Conservation (phyloP, 35 echinoderm and acorn worm genomes). For the Apostichopus californicus region DNA sequence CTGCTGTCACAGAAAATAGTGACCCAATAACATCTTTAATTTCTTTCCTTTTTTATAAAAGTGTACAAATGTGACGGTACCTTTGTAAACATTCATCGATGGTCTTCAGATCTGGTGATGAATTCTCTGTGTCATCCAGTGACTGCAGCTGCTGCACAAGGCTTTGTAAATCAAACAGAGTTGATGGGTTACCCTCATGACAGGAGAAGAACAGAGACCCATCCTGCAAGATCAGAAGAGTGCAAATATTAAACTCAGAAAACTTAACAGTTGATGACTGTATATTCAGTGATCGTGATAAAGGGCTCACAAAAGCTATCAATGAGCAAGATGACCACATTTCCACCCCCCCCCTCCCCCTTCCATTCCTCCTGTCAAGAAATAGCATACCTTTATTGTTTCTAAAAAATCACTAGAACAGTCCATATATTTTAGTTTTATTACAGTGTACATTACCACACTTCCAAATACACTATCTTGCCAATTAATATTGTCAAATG, state of each 20-base stretch:
- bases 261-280: too few relatives aligned
- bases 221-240: slow-evolving; percentile 9
- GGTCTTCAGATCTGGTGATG: not conserved
- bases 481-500: too few relatives aligned
- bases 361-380: not conserved
- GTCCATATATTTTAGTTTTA: too few relatives aligned
- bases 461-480: too few relatives aligned
- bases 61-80: not conserved
- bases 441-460: too few relatives aligned
- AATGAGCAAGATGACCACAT: not conserved
- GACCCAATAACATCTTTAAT: too few relatives aligned
- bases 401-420: too few relatives aligned
- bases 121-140: not conserved
- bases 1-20: too few relatives aligned
- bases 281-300: not conserved
- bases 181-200: slow-evolving; percentile 26
- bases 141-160: not conserved
- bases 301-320: too few relatives aligned
- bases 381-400: too few relatives aligned
- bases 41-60: too few relatives aligned
- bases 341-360: not conserved
- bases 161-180: slow-evolving; percentile 4
- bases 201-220: slow-evolving; percentile 15
- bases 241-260: not conserved
- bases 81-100: slow-evolving; percentile 37